phyloP scores from a whole-genome alignment of 2,888 invertebrate genomes.

The Macrosoma leucophasiata region DNA sequence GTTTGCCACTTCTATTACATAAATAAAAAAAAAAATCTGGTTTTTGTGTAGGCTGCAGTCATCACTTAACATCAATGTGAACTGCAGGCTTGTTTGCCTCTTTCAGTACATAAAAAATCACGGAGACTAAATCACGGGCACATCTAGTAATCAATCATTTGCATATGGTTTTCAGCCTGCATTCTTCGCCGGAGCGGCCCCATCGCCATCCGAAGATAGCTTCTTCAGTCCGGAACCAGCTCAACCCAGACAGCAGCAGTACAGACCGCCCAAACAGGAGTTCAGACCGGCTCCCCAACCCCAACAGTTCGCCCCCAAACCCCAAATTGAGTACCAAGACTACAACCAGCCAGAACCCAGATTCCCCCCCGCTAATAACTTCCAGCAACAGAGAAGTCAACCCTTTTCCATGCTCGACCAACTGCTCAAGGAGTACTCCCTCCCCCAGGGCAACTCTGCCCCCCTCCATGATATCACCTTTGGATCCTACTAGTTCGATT shows the following conservation, averaged over 20 bases:
- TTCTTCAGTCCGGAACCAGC: slow-evolving; percentile 53
- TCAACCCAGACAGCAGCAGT: slow-evolving; percentile 38
- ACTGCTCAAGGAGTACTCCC: slow-evolving; percentile 85
- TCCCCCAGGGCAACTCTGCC: slow-evolving; percentile 81
- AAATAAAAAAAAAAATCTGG: too few species aligned
- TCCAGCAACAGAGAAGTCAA: slow-evolving; percentile 38
- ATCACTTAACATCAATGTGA: too few species aligned
- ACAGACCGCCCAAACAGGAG: slow-evolving; percentile 51
- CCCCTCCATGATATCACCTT: slow-evolving; percentile 89
- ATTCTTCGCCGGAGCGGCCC: slow-evolving; percentile 64
- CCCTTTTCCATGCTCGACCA: slow-evolving; percentile 81
- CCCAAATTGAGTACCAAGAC: slow-evolving; percentile 41
- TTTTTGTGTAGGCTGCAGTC: too few species aligned
- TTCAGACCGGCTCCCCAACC: slow-evolving; percentile 46
- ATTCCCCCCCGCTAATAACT: slow-evolving; percentile 30
- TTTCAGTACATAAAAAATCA: too few species aligned
- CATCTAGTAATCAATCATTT: too few species aligned
- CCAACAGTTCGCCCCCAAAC: slow-evolving; percentile 37
- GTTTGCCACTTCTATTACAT: too few species aligned
- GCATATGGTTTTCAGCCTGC: slow-evolving; percentile 53
- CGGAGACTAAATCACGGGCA: too few species aligned
- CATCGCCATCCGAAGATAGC: slow-evolving; percentile 39
- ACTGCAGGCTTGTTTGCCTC: too few species aligned
- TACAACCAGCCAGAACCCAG: slow-evolving; percentile 30
- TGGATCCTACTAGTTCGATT: slow-evolving; percentile 80